Percentiles rank a stretch among this genome's conserved stretches.
Conservation (phyloP, 2,113 vertebrate genomes). For the Leptosomus discolor region DNA sequence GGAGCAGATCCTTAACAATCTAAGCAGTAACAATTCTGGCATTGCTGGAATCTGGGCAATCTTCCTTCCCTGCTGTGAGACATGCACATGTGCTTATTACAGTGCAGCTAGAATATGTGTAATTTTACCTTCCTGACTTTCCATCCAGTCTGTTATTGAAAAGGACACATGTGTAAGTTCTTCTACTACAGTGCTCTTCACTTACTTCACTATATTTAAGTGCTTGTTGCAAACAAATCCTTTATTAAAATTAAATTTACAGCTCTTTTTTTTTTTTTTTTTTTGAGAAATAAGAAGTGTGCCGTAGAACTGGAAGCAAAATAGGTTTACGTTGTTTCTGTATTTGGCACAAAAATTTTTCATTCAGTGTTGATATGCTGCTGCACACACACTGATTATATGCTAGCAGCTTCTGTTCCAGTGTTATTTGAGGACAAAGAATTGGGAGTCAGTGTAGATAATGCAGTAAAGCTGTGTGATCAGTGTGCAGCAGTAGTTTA, state of each 20-base stretch:
- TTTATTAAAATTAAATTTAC: not conserved
- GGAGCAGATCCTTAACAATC: not conserved
- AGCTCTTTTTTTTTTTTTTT: not conserved
- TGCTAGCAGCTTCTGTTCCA: not conserved
- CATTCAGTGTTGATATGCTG: not conserved
- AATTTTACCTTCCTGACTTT: constrained; percentile 18
- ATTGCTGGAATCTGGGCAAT: not conserved
- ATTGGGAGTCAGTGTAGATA: not conserved
- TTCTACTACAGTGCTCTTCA: not conserved
- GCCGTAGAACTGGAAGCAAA: not conserved
- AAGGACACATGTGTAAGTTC: not conserved
- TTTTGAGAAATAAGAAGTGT: not conserved
- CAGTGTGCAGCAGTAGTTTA: constrained; percentile 37
- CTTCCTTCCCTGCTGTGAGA: constrained; percentile 7
- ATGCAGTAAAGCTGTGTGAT: constrained; percentile 17
- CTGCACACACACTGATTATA: not conserved
- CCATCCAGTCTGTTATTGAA: not conserved
- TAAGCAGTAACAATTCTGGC: not conserved
- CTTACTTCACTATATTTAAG: not conserved
- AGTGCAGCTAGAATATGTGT: not conserved
- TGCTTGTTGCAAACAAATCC: not conserved
- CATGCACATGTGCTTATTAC: not conserved
- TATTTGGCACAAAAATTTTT: not conserved
- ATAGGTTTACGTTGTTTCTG: not conserved
- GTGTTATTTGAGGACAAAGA: constrained; percentile 54